Percentiles rank a stretch among this genome's conserved stretches.
phyloP scores from a whole-genome alignment of 2,797 vertebrate genomes.

The Gorsachius magnificus region DNA sequence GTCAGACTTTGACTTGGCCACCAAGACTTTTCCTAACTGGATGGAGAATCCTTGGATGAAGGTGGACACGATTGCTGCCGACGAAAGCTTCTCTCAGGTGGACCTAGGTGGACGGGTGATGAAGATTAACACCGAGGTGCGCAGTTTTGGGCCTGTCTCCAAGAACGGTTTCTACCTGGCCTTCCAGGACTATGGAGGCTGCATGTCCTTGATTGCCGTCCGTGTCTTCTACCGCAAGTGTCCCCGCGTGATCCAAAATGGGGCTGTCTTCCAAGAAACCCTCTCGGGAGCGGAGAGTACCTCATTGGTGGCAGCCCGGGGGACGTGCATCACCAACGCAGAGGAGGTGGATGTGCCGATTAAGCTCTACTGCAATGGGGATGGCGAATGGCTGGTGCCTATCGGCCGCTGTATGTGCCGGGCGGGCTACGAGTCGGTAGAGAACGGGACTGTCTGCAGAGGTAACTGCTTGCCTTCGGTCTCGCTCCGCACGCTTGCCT shows the following conservation, averaged over 20 bases:
- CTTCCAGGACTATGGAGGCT: constrained; percentile 96
- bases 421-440: constrained; percentile 86
- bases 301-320: constrained; percentile 90
- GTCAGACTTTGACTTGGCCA: constrained; percentile 87
- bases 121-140: constrained; percentile 96
- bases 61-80: constrained; percentile 94
- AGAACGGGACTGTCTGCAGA: constrained; percentile 89
- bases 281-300: constrained; percentile 95
- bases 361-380: constrained; percentile 95
- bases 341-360: constrained; percentile 97
- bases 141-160: constrained; percentile 94
- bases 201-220: constrained; percentile 95
- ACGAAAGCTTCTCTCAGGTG: constrained; percentile 97
- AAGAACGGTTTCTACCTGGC: constrained; percentile 92
- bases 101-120: constrained; percentile 93
- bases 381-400: constrained; percentile 96
- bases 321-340: constrained; percentile 88
- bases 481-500: rapidly evolving
- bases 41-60: constrained; percentile 99
- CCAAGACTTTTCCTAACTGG: constrained; percentile 87
- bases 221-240: constrained; percentile 95
- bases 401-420: constrained; percentile 95
- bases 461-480: constrained; percentile 74
- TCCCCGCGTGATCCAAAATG: constrained; percentile 86
- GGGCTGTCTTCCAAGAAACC: constrained; percentile 90